Percentiles rank a stretch among this genome's conserved stretches.
These are phyloP conservation scores for Dicrostonyx torquatus DNA, from an alignment of 2,797 vertebrate genomes.

Conservation along the genomic window DNA sequence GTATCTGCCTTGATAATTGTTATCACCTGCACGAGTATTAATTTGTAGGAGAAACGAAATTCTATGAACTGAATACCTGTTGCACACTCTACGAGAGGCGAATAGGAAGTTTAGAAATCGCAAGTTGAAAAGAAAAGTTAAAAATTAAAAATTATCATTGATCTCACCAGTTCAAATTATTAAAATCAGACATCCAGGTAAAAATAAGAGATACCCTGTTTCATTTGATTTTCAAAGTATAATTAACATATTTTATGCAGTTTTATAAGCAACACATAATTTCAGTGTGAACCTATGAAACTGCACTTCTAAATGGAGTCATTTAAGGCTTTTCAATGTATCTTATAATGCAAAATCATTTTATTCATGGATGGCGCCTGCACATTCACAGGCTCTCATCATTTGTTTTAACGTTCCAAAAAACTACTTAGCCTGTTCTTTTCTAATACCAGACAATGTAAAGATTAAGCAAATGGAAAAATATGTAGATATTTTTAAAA, in stretches of 20 bases:
- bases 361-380: background rate
- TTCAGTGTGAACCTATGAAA: background rate
- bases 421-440: background rate
- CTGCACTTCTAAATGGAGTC: background rate
- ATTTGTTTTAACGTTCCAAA: background rate
- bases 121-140: background rate
- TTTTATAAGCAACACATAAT: background rate
- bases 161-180: background rate
- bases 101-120: background rate
- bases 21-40: background rate
- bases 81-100: background rate
- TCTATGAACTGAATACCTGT: background rate
- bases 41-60: background rate
- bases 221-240: slow-evolving; percentile 8
- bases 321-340: background rate
- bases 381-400: background rate
- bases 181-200: background rate
- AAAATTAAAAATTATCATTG: background rate
- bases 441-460: background rate
- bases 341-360: background rate
- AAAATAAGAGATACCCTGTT: background rate
- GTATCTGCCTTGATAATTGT: background rate
- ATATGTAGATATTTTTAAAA: background rate
- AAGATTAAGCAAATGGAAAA: background rate
- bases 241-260: background rate